Percentiles rank a stretch among this genome's conserved stretches.
Evolutionary conservation across 1,140 invertebrate genomes (phyloP).

Genomic region (Drosophila ogumai): DNA sequence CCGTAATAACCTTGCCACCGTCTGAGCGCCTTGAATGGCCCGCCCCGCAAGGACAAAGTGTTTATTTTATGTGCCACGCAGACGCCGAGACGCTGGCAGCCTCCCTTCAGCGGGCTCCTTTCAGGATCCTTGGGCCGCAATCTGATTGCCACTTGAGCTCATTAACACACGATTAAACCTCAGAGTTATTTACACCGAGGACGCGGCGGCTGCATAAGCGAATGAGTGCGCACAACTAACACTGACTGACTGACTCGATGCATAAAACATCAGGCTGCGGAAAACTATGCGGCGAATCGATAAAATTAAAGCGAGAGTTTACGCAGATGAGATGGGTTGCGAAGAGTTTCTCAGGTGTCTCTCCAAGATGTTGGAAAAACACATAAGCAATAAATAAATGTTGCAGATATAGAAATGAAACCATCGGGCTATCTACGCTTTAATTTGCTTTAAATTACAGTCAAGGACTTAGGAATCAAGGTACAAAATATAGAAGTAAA

Average conservation of each 20-base stretch:
- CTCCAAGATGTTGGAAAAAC: not conserved
- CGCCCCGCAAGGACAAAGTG: conserved; percentile 70
- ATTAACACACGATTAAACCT: conserved; percentile 80
- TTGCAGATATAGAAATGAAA: no score
- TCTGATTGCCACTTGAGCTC: conserved; percentile 80
- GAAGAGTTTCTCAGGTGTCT: not conserved
- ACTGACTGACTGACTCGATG: conserved; percentile 39
- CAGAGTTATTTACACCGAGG: conserved; percentile 67
- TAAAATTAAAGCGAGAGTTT: conserved; percentile 59
- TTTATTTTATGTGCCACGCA: conserved; percentile 68
- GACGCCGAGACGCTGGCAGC: conserved; percentile 36
- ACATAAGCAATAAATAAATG: not conserved
- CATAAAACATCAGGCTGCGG: conserved; percentile 58
- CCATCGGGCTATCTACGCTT: not conserved
- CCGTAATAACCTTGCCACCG: conserved; percentile 35
- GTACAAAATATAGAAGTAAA: not conserved
- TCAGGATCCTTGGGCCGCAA: conserved; percentile 61
- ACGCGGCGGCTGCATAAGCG: conserved; percentile 56
- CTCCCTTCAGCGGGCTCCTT: conserved; percentile 43
- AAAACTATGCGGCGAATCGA: conserved; percentile 48
- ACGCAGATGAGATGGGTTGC: conserved; percentile 25
- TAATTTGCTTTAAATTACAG: no score
- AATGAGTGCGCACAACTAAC: conserved; percentile 59
- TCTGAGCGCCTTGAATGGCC: conserved; percentile 27
- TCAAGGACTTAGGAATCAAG: no score